Evolutionary conservation across 2,888 invertebrate species (phyloP).

Genomic region (Diadegma fenestrale): DNA sequence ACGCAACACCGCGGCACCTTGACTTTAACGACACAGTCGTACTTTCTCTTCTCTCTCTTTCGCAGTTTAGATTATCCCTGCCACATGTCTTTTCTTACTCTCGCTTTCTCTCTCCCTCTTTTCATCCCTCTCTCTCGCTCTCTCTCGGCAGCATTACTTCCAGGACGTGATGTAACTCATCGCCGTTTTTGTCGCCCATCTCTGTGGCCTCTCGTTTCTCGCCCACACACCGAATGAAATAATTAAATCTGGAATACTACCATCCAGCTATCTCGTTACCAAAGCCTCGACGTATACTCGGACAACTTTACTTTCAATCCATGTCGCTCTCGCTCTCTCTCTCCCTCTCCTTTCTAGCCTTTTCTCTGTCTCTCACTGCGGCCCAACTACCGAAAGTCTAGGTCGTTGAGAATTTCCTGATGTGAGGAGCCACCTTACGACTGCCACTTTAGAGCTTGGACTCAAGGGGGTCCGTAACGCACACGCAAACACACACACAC

Average conservation of each 20-base stretch:
- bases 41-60: constrained; percentile 59
- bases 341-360: neutral
- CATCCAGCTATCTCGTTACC: constrained; percentile 63
- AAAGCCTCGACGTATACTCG: constrained; percentile 38
- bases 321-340: constrained; percentile 7
- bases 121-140: neutral
- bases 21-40: constrained; percentile 75
- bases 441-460: constrained; percentile 47
- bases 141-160: constrained; percentile 25
- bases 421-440: constrained; percentile 31
- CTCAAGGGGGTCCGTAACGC: constrained; percentile 45
- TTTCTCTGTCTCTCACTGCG: neutral
- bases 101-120: constrained; percentile 21
- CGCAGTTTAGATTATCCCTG: constrained; percentile 74
- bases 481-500: neutral
- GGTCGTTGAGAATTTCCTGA: constrained; percentile 20
- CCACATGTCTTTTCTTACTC: constrained; percentile 48
- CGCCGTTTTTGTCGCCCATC: constrained; percentile 45
- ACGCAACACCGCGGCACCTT: constrained; percentile 76
- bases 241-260: constrained; percentile 70
- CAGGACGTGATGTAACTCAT: constrained; percentile 47
- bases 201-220: constrained; percentile 42
- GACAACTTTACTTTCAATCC: constrained; percentile 55
- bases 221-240: constrained; percentile 64
- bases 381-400: neutral